Evolutionary conservation across 2,888 invertebrate genomes (phyloP).

Genomic region (Syrphus vitripennis): DNA sequence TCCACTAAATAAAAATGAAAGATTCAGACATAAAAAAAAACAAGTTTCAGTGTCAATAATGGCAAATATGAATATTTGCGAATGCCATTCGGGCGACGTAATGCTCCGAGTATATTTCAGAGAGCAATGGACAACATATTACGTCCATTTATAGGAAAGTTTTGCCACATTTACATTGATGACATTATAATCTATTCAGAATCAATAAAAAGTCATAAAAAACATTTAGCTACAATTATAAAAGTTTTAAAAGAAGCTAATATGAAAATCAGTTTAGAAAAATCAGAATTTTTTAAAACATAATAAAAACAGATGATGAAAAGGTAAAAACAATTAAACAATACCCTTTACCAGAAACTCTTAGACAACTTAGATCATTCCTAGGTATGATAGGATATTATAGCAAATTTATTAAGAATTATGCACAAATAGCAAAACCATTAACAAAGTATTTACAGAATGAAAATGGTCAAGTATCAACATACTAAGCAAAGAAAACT

Average conservation of each 20-base stretch:
- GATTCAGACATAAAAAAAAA: no score
- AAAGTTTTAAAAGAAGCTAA: constrained; percentile 33
- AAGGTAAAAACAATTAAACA: no score
- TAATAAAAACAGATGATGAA: no score
- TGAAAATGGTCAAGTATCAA: no score
- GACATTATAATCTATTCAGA: constrained; percentile 42
- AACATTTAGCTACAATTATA: background rate
- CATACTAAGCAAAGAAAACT: no score
- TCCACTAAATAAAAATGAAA: no score
- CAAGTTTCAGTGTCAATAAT: background rate
- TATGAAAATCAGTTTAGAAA: constrained; percentile 23
- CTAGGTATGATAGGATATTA: no score
- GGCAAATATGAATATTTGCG: background rate
- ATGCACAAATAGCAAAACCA: no score
- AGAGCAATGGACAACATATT: constrained; percentile 39
- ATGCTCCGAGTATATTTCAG: constrained; percentile 51
- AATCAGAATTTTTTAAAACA: background rate
- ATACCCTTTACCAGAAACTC: no score
- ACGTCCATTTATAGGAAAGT: constrained; percentile 26
- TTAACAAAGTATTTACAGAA: no score
- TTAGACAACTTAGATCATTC: no score
- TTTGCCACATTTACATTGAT: constrained; percentile 42
- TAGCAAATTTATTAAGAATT: no score
- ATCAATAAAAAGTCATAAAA: constrained; percentile 18
- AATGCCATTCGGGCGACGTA: constrained; percentile 48